Base-by-base conservation (phyloP, 2,888 invertebrate species). In the Eilema caniola region DNA sequence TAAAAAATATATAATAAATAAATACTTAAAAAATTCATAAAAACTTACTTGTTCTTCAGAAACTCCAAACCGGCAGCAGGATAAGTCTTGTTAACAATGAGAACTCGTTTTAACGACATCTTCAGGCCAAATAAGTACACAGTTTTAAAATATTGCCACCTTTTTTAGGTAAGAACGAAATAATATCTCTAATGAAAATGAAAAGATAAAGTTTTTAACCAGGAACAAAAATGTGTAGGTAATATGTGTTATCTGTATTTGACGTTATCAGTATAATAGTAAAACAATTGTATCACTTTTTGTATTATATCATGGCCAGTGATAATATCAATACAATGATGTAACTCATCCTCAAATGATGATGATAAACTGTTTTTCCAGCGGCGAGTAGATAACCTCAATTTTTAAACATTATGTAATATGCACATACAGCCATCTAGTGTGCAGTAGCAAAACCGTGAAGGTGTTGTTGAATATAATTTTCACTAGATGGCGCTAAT, bases 1-100 rank as follows among this genome's bases (percentile, higher is more conserved):
- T 4, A 28, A 28, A 33, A 33, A 28, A 28, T 3, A 28, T 5
- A 3, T 33, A 33, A 8, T 4, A 7, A 33, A 8, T 4, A 7
- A 33, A 8, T 8, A 20, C 47, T 16, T 20, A 47, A 11, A 20
- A 4, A 41, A 61, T 53, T 53, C 0, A n/a, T 10, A 59, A 73
- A 66, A 66, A 89, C 93, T 93, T 82, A 94, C 95, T 89, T 92
- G 53, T 89, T 86, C 75, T 89, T 88, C 41, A 95, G 77, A 53
- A 93, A 66, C 33, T 92, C 86, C 78, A 94, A 84, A 5, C 92
- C 94, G 20, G 87, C 89, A 0, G 72, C 83, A 0, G 93, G 92
- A 81, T 83, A 94, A 24, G 83, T 85, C 82, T 90, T 93, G 72
- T 92, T 93, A 2, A 90, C 92, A 59, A 94, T 86, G 28, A 94